Conservation (phyloP, 2,888 invertebrate genomes). For the Drosophila mulleri region DNA sequence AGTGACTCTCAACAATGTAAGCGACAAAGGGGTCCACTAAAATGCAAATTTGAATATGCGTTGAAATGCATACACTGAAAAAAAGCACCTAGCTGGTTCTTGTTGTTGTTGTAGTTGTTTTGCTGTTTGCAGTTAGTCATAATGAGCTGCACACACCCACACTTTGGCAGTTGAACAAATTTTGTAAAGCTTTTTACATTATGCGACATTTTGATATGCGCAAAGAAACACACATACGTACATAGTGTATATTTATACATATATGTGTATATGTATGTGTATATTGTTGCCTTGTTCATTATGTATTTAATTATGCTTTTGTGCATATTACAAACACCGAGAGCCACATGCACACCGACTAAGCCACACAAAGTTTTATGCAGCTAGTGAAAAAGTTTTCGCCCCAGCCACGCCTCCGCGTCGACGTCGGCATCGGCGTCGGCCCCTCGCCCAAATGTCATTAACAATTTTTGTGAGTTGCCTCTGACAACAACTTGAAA, state of each 20-base stretch:
- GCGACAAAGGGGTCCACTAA: constrained; percentile 12
- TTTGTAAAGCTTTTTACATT: constrained; percentile 54
- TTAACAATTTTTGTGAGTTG: constrained; percentile 69
- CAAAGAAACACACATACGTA: constrained; percentile 1
- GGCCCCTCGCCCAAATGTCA: constrained; percentile 58
- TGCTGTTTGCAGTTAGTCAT: constrained; percentile 32
- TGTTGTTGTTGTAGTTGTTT: constrained; percentile 7
- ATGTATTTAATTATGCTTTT: constrained; percentile 80
- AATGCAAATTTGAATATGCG: constrained; percentile 38
- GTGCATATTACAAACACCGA: constrained; percentile 63
- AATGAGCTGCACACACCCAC: constrained; percentile 43
- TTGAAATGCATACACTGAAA: constrained; percentile 22
- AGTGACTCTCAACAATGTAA: constrained; percentile 18
- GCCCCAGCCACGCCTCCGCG: constrained; percentile 21
- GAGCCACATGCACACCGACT: constrained; percentile 31
- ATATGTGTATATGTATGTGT: constrained; percentile 24
- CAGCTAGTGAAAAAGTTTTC: constrained; percentile 51
- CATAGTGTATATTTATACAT: neutral
- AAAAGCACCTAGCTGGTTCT: constrained; percentile 8
- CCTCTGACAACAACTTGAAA: constrained; percentile 59
- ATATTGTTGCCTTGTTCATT: constrained; percentile 74
- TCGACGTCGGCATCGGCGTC: neutral
- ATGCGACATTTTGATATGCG: constrained; percentile 54
- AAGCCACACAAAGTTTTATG: constrained; percentile 62
- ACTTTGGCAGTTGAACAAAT: constrained; percentile 61